These are phyloP conservation scores for Chelonus formosanus DNA, from an alignment of 2,888 invertebrate species.

Conservation along the genomic window DNA sequence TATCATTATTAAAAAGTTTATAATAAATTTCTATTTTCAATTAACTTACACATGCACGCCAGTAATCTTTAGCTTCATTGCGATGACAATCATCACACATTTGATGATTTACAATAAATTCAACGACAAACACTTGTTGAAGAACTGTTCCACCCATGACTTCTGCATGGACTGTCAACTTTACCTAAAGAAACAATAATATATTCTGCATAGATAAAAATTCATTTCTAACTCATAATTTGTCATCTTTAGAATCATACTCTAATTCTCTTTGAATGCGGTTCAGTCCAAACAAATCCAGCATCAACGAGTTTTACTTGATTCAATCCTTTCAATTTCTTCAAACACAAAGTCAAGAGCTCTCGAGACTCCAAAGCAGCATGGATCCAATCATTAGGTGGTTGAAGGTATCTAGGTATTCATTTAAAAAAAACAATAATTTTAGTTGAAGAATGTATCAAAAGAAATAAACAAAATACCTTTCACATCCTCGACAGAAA, in stretches of 20 bases:
- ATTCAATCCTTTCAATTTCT: conserved; percentile 88
- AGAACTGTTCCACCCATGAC: conserved; percentile 89
- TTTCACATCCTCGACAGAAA: conserved; percentile 92
- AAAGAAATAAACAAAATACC: conserved; percentile 66
- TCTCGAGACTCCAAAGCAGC: conserved; percentile 91
- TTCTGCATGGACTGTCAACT: conserved; percentile 95
- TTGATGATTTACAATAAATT: conserved; percentile 89
- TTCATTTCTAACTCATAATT: no score
- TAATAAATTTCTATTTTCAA: no score
- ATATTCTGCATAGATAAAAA: no score
- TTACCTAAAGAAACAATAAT: conserved; percentile 67
- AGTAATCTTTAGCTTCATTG: conserved; percentile 96
- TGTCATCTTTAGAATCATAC: conserved; percentile 62
- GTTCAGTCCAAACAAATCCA: conserved; percentile 98
- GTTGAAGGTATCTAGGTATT: conserved; percentile 83
- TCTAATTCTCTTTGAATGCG: conserved; percentile 97
- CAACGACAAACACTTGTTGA: conserved; percentile 95
- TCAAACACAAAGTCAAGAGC: conserved; percentile 87
- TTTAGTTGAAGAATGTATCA: no score
- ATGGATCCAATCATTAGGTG: conserved; percentile 87
- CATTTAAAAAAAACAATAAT: background rate
- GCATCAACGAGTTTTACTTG: conserved; percentile 94
- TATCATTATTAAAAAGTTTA: no score
- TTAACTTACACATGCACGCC: conserved; percentile 80
- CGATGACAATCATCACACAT: conserved; percentile 99